Evolutionary conservation across 2,113 vertebrate genomes (phyloP), one percentile per base, ranked within the genome.

Genomic region (Prunella himalayana): DNA sequence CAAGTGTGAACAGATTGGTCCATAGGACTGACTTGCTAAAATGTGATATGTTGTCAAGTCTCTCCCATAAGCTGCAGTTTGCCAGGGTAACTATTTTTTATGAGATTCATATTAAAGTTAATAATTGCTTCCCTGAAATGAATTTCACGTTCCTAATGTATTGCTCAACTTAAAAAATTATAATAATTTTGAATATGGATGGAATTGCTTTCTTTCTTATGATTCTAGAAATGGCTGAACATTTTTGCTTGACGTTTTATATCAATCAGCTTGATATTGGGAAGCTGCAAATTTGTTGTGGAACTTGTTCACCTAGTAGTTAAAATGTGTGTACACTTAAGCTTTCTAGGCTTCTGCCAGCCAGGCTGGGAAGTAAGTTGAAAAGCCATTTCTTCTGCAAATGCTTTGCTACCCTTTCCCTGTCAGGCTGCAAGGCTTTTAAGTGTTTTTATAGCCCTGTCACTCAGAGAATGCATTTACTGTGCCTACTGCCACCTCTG

Each of bases 271-370:
- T 42, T 70, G 47, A 54, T 53, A 59, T 9, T 61, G 25, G 35
- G 11, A 86, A 80, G 33, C 44, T 77, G 12, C 39, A 54, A 21
- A 41, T 65, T 51, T 88, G 13, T 50, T 41, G 27, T 61, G 53
- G 39, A 64, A 37, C 27, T 68, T 13, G 4, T 17, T 81, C 12
- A 56, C 12, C 25, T 27, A 4, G 54, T n/a, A 42, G 23, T 28
- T 78, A 57, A 84, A 66, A 23, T 7, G 4, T 0, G 0, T 50
- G 19, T 27, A 12, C 39, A 7, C 51, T 82, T 51, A 27, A 30
- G 33, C 24, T 77, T 91, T 78, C 31, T 77, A 73, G 45, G 13
- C 13, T 41, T 49, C 31, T 60, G 21, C 45, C n/a, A 86, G 64
- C 31, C 54, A 80, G 61, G 19, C n/a, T 76, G 68, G n/a, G 79